Evolutionary conservation across 2,797 vertebrate species (phyloP).

Genomic region (Myripristis murdjan): DNA sequence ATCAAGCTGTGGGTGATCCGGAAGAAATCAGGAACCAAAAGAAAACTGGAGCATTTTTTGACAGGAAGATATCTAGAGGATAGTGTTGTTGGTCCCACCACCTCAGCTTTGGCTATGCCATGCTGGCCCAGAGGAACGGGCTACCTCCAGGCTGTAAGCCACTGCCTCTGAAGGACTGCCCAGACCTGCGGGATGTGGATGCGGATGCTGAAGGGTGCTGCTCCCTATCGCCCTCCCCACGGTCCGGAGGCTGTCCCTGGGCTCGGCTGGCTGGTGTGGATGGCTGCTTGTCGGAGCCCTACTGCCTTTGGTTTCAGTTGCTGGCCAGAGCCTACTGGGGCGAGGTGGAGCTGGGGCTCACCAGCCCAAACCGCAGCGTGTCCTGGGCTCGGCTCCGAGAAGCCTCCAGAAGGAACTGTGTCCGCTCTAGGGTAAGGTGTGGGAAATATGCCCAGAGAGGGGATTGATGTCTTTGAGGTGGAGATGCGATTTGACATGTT

Average conservation of each 20-base stretch:
- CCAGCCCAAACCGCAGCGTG: slow-evolving; percentile 68
- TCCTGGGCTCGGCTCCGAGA: slow-evolving; percentile 79
- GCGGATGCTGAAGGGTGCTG: slow-evolving; percentile 66
- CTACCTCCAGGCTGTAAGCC: slow-evolving; percentile 70
- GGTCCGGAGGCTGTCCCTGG: slow-evolving; percentile 80
- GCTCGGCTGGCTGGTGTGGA: slow-evolving; percentile 82
- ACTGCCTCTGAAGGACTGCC: slow-evolving; percentile 68
- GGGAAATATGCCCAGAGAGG: slow-evolving; percentile 15
- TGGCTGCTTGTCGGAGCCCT: slow-evolving; percentile 83
- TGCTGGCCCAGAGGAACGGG: slow-evolving; percentile 84
- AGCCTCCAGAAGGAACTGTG: slow-evolving; percentile 79
- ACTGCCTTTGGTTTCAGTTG: slow-evolving; percentile 87
- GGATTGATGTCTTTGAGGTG: background rate
- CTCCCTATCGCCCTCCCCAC: slow-evolving; percentile 66
- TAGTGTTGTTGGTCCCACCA: slow-evolving; percentile 4
- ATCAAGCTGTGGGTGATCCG: background rate
- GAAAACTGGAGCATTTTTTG: slow-evolving; percentile 23
- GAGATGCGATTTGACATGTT: slow-evolving; percentile 4
- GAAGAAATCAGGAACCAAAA: slow-evolving; percentile 1
- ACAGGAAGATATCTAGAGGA: background rate
- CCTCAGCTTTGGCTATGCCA: slow-evolving; percentile 74
- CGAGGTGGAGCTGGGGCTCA: slow-evolving; percentile 82
- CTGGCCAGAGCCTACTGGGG: slow-evolving; percentile 85
- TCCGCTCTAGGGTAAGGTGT: slow-evolving; percentile 80
- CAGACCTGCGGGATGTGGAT: slow-evolving; percentile 68